These are phyloP conservation scores for Tor tambroides DNA, from an alignment of 2,113 vertebrate genomes.

Conservation along the genomic window DNA sequence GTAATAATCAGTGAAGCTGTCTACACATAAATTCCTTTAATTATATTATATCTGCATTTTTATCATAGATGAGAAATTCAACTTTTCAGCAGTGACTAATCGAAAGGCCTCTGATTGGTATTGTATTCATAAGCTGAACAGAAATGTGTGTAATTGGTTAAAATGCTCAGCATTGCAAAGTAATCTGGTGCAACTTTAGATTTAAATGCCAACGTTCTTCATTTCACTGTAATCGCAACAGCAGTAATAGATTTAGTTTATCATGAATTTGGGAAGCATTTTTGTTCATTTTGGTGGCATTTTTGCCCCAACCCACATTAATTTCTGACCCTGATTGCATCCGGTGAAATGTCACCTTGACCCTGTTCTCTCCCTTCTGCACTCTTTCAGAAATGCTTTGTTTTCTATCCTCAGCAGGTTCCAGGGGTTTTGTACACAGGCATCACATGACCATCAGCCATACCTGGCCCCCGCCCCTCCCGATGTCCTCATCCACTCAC, in stretches of 20 bases:
- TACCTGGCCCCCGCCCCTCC: conserved; percentile 79
- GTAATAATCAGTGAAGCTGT: no score
- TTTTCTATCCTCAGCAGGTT: conserved; percentile 70
- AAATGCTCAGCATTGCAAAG: no score
- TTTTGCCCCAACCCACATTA: background rate
- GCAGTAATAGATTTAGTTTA: background rate
- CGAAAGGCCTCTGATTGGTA: no score
- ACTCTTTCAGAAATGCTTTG: conserved; percentile 22
- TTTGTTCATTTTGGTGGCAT: background rate
- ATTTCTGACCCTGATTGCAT: background rate
- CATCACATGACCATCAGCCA: conserved; percentile 90
- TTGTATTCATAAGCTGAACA: no score
- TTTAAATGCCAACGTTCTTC: no score
- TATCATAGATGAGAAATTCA: no score
- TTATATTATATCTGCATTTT: no score
- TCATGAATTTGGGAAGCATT: background rate
- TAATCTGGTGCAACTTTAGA: no score
- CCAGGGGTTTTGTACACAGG: conserved; percentile 84
- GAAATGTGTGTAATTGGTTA: no score
- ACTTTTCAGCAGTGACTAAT: no score
- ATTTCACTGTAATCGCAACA: background rate
- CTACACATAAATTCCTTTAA: no score
- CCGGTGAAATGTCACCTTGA: background rate
- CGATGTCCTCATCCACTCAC: conserved; percentile 82
- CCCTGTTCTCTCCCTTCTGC: background rate